These are phyloP conservation scores for Alexandromys fortis DNA, from an alignment of 2,113 vertebrate species.

Conservation along the genomic window DNA sequence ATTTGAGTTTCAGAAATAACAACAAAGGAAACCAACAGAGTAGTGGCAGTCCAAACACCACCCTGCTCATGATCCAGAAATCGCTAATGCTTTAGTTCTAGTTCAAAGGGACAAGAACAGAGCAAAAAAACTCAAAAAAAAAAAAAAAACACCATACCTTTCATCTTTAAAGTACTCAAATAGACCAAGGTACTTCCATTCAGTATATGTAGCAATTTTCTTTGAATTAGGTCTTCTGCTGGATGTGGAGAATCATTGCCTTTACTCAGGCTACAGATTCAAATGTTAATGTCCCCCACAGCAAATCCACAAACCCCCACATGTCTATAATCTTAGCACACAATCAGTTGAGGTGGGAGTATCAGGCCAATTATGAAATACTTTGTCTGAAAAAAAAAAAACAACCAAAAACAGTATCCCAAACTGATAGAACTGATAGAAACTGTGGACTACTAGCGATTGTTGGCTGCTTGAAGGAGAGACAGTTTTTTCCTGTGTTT, in stretches of 20 bases:
- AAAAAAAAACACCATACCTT: background rate
- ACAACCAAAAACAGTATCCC: background rate
- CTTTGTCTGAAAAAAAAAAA: background rate
- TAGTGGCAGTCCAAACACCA: background rate
- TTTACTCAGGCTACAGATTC: background rate
- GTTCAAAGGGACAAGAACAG: background rate
- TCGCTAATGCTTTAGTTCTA: background rate
- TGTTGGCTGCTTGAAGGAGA: background rate
- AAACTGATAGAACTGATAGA: background rate
- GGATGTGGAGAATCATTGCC: background rate
- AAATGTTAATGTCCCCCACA: background rate
- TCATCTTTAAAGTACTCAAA: background rate
- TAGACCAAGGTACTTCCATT: background rate
- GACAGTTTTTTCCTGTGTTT: background rate
- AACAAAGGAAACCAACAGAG: background rate
- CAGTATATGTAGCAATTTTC: background rate
- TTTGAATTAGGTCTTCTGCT: background rate
- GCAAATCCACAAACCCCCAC: background rate
- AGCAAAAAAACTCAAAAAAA: background rate
- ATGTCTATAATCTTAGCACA: background rate
- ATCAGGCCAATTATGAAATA: background rate
- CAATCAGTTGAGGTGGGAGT: background rate
- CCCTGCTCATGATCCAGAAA: background rate
- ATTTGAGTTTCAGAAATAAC: background rate
- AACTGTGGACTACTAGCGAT: background rate